Conservation (phyloP, 2,888 invertebrate species). For the Cyrtodaria siliqua region DNA sequence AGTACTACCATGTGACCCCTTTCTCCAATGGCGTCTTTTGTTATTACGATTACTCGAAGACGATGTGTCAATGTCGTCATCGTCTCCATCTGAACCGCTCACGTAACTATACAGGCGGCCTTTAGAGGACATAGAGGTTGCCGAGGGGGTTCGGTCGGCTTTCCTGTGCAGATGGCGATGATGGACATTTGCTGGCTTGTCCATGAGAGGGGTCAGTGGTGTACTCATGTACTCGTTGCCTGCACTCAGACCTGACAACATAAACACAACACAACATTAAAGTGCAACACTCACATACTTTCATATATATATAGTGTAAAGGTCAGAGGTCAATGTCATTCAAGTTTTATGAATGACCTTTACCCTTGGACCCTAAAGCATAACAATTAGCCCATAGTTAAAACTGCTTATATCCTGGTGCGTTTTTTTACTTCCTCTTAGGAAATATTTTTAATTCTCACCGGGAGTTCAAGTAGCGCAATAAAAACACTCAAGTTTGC, state of each 20-base stretch:
- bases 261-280: slow-evolving; percentile 57
- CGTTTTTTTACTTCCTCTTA: too few species aligned
- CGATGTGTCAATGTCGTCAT: slow-evolving; percentile 70
- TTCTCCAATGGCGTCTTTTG: slow-evolving; percentile 59
- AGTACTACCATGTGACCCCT: slow-evolving; percentile 67
- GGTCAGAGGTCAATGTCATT: too few species aligned
- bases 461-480: too few species aligned
- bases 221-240: slow-evolving; percentile 64
- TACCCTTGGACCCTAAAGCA: too few species aligned
- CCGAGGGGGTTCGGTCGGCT: slow-evolving; percentile 48
- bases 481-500: too few species aligned
- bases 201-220: slow-evolving; percentile 59
- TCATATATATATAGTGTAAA: neutral
- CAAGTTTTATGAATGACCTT: too few species aligned
- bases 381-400: too few species aligned
- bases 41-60: slow-evolving; percentile 60
- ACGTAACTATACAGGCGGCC: slow-evolving; percentile 72
- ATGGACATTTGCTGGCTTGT: slow-evolving; percentile 33
- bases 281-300: slow-evolving; percentile 1
- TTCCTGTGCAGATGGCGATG: slow-evolving; percentile 28
- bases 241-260: slow-evolving; percentile 53
- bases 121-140: slow-evolving; percentile 50
- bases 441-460: too few species aligned
- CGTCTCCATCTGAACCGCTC: slow-evolving; percentile 82
- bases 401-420: too few species aligned